Evolutionary conservation across 2,797 vertebrate genomes (phyloP).

Genomic region (Stomatorhinus walkeri): DNA sequence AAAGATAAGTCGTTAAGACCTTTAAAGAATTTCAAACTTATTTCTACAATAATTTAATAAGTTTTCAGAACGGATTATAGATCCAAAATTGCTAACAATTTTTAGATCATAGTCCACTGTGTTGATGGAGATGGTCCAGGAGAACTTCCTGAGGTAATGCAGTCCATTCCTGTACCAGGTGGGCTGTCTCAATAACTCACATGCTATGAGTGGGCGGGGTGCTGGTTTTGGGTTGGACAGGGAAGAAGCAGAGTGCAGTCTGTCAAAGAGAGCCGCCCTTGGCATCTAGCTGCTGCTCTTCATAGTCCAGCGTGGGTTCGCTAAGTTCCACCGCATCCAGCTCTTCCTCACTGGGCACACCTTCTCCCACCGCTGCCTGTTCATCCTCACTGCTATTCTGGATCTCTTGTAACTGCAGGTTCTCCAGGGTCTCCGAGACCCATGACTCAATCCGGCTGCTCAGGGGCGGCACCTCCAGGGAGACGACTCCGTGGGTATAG

Average conservation of each 20-base stretch:
- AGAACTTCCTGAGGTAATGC: neutral
- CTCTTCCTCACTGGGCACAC: constrained; percentile 72
- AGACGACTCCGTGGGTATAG: constrained; percentile 80
- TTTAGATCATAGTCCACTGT: neutral
- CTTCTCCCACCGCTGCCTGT: constrained; percentile 59
- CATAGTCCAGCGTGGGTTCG: constrained; percentile 51
- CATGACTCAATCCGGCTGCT: constrained; percentile 93
- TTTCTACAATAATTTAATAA: neutral
- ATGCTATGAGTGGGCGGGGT: neutral
- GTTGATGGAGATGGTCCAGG: neutral
- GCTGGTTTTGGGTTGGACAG: neutral
- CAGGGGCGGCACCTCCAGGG: constrained; percentile 82
- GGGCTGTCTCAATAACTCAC: neutral
- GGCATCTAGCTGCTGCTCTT: constrained; percentile 48
- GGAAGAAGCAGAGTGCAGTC: neutral
- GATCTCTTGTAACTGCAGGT: constrained; percentile 84
- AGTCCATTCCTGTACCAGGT: neutral
- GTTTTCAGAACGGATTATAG: neutral
- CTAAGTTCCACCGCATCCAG: constrained; percentile 62
- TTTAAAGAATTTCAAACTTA: neutral
- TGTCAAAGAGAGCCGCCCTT: constrained; percentile 49
- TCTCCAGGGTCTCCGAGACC: constrained; percentile 95
- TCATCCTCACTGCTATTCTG: constrained; percentile 82
- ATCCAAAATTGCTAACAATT: neutral
- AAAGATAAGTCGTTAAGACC: neutral